Evolutionary conservation across 1,140 invertebrate species (phyloP), one percentile per base, ranked within the genome.

Genomic region (Penaeus vannamei): DNA sequence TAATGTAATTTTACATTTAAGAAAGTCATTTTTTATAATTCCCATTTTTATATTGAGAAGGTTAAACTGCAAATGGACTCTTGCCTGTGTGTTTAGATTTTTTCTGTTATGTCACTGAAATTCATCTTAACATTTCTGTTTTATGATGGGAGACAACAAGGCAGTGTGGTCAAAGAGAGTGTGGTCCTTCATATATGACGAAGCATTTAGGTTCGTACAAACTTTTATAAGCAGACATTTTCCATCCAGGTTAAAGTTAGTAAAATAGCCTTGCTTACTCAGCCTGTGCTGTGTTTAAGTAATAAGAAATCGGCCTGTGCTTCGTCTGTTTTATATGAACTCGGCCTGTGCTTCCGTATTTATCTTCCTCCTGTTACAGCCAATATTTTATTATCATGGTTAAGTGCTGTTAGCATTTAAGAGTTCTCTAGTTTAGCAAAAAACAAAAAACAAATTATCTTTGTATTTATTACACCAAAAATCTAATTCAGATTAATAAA

Each of bases 401-500:
- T 84, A 84, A 61, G 81, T 84, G 81, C 69, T 84, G 80, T 61
- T 79, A 62, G 42, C 69, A 61, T 84, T 84, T 76, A 84, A 84
- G 86, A 87, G 62, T 87, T 87, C 62, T 87, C 53, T 87, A 87
- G 86, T 79, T 87, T 87, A 80, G 80, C 79, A 62, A 81, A 87
- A 53, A 81, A 81, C 79, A 59, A 59, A 81, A 59, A 46, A 81
- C 17, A 26, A 59, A 81, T 59, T 81, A 59, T 81, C 79, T 81
- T 36, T 83, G 60, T 84, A 84, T 84, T 84, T 84, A 84, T 69
- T 42, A 76, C 69, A 76, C 69, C 69, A 76, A 84, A 62, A 83
- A 69, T 2, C 62, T 66, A 19, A 66, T 36, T 69, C 60, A 69
- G 36, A 84, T 69, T 84, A 64, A 61, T 69, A 46, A 84, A n/a